Conservation (phyloP, 2,888 invertebrate species). For the Sthenelais limicola region DNA sequence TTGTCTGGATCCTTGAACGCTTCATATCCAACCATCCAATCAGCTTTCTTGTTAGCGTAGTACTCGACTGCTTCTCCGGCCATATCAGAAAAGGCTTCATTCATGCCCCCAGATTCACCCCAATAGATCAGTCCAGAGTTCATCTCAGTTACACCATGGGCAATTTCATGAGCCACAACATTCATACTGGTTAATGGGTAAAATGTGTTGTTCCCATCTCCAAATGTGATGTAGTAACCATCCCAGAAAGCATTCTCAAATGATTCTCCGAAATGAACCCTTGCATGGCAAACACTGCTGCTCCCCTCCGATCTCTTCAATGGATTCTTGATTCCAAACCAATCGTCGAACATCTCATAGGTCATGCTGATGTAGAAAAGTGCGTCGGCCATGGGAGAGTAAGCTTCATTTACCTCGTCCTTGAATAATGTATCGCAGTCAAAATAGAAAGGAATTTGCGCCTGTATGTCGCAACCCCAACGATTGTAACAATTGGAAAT, state of each 20-base stretch:
- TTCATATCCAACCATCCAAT: slow-evolving; percentile 49
- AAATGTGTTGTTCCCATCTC: slow-evolving; percentile 32
- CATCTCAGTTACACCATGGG: slow-evolving; percentile 53
- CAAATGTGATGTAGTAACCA: slow-evolving; percentile 44
- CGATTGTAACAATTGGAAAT: slow-evolving; percentile 16
- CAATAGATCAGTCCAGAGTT: slow-evolving; percentile 52
- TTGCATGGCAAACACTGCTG: slow-evolving; percentile 29
- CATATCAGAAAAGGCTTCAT: slow-evolving; percentile 51
- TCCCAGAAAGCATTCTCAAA: slow-evolving; percentile 56
- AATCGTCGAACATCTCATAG: slow-evolving; percentile 55
- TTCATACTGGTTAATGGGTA: slow-evolving; percentile 52
- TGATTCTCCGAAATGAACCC: slow-evolving; percentile 55
- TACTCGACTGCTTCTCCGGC: slow-evolving; percentile 52
- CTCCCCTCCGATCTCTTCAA: background rate
- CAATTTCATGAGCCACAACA: slow-evolving; percentile 54
- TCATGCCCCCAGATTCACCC: slow-evolving; percentile 33
- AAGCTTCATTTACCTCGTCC: slow-evolving; percentile 50
- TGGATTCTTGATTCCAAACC: slow-evolving; percentile 47
- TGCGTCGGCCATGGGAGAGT: slow-evolving; percentile 53
- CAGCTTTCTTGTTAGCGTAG: slow-evolving; percentile 44
- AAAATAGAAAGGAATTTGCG: slow-evolving; percentile 25
- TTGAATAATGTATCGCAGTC: slow-evolving; percentile 42
- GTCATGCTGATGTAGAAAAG: slow-evolving; percentile 54
- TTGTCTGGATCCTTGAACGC: slow-evolving; percentile 40
- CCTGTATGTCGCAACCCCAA: slow-evolving; percentile 5